These are phyloP conservation scores for Tachyglossus aculeatus DNA, from an alignment of 2,797 vertebrate genomes.

Conservation along the genomic window DNA sequence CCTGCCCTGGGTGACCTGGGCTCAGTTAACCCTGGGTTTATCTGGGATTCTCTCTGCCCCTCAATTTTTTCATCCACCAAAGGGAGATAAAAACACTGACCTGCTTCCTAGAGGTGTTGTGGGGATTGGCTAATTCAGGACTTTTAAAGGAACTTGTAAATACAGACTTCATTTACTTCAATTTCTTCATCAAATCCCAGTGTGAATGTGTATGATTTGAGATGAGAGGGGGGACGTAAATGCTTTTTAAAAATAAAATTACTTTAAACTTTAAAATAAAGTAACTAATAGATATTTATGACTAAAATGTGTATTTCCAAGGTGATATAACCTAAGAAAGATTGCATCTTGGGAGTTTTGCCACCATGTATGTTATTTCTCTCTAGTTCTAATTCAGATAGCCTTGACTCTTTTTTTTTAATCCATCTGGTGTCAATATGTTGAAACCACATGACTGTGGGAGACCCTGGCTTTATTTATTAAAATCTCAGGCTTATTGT, in stretches of 20 bases:
- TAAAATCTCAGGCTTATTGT: background rate
- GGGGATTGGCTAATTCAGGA: background rate
- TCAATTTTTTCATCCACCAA: background rate
- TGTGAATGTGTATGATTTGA: rapidly evolving
- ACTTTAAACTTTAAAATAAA: no score
- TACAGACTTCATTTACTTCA: background rate
- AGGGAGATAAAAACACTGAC: background rate
- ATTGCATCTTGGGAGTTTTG: background rate
- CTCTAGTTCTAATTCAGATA: background rate
- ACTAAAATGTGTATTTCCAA: background rate
- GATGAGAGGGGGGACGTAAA: background rate
- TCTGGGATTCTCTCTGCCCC: background rate
- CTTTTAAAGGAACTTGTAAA: background rate
- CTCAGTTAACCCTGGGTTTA: no score
- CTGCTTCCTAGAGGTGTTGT: background rate
- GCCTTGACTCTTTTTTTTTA: background rate
- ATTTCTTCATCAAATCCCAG: background rate
- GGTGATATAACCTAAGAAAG: background rate
- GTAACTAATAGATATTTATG: conserved; percentile 10
- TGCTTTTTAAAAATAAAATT: background rate
- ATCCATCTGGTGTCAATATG: background rate
- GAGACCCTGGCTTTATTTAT: background rate
- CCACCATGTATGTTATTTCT: conserved; percentile 1
- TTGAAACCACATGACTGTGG: background rate
- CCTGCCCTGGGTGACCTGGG: no score